Base-by-base conservation (phyloP, 1,140 invertebrate species). In the Conus betulinus region DNA sequence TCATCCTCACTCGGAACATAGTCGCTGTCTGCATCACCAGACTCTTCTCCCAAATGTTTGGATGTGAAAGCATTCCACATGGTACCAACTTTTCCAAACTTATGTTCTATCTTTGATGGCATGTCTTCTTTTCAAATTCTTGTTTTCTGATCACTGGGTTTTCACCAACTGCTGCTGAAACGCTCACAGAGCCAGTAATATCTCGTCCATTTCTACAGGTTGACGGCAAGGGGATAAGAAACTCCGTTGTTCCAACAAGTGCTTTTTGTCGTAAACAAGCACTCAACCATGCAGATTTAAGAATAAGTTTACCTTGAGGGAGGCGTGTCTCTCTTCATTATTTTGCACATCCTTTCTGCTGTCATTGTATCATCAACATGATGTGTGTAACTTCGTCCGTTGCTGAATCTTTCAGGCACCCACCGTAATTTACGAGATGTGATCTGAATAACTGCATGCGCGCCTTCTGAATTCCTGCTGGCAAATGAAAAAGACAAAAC, bases 251-350 rank as follows among this genome's bases (percentile, higher is more conserved):
- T 10, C 23, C 20, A 63, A 25, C 81, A 4, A 87, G 20, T 23
- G 25, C 83, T 90, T 95, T 95, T 25, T 90, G 83, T 85, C 89
- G 92, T 57, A 95, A 92, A 89, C 94, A 95, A 20, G 84, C 84
- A 90, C 95, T 95, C 23, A 95, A 86, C 95, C 95, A 95, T n/a
- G 89, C 84, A 52, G 92, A 91, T 90, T 94, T 94, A 4, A 95
- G 91, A 88, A 94, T 85, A n/a, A 76, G 52, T 27, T 93, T 83
- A 78, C 89, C 81, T 39, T 76, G 52, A 25, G 93, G 93, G 91
- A 52, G 91, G 90, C 5, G 76, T 84, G 78, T 92, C 90, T n/a
- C 93, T 8, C 88, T 93, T 92, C 52, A 94, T 85, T 27, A 95
- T 89, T 78, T 90, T 91, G 85, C 90, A 91, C 89, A 94, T 89